These are phyloP conservation scores for Mastomys natalensis DNA, from an alignment of 2,113 vertebrate genomes.

Conservation along the genomic window DNA sequence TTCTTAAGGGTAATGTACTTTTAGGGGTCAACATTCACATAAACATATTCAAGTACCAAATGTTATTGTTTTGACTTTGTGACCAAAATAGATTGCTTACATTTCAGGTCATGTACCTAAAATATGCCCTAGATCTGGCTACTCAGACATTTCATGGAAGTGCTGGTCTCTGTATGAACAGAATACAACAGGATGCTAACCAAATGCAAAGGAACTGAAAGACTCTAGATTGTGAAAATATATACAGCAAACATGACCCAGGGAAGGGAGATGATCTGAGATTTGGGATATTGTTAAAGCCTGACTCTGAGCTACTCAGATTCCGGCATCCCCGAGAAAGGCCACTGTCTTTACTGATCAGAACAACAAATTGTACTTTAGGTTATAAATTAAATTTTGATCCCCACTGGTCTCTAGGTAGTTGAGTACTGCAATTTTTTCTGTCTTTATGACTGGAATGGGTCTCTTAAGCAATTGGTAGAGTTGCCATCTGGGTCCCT, in stretches of 20 bases:
- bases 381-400: conserved; percentile 53
- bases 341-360: background rate
- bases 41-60: conserved; percentile 25
- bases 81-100: conserved; percentile 58
- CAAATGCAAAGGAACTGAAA: background rate
- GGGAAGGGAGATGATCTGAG: background rate
- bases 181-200: background rate
- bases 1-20: conserved; percentile 35
- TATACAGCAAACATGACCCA: background rate
- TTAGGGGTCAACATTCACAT: background rate
- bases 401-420: background rate
- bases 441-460: conserved; percentile 7
- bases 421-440: conserved; percentile 30
- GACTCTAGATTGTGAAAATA: background rate
- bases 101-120: conserved; percentile 56
- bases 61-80: conserved; percentile 63
- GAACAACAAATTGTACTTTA: conserved; percentile 29
- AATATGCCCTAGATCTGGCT: conserved; percentile 46
- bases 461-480: conserved; percentile 9
- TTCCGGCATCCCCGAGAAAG: background rate
- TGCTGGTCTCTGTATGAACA: background rate
- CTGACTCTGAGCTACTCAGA: background rate
- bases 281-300: background rate
- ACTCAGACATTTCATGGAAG: conserved; percentile 3
- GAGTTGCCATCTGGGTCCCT: background rate